Evolutionary conservation across 2,113 vertebrate genomes (phyloP), one percentile per base, ranked within the genome.

Genomic region (Okapia johnstoni): DNA sequence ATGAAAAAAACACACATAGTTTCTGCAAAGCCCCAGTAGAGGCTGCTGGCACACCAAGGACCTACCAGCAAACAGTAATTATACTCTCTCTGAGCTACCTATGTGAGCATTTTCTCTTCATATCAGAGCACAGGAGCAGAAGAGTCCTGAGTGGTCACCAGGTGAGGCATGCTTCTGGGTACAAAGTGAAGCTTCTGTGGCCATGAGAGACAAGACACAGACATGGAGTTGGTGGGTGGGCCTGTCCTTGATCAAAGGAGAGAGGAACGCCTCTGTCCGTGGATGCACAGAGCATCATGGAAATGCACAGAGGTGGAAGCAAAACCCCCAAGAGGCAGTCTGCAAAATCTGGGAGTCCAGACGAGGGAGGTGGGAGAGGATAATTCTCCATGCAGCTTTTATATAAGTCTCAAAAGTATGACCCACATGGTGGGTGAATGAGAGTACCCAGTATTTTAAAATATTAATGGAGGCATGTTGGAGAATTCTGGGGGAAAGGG

Each of bases 181-280:
- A 16, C 25, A 60, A 61, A 50, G n/a, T 10, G n/a, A 83, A 52
- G 43, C 40, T 40, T 15, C 40, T n/a, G 15, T 70, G 61, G 33
- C 40, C 26, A 6, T 3, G 12, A 77, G 25, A 50, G 19, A 76
- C 6, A 80, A 60, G 46, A 52, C 16, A 2, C 43, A 73, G 55
- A 90, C 13, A 14, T 6, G 7, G 17, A 46, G 50, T 14, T 2
- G 2, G 5, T 3, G 11, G 12, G n/a, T 3, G 3, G 12, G 7
- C 3, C 30, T 30, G 30, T 70, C 40, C 54, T 30, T 6, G 7
- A 88, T 50, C 30, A 30, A 85, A 86, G 46, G 52, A 76, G 19
- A 60, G 21, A 85, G 28, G 43, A 52, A 50, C 2, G 13, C 26
- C 6, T 79, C n/a, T 28, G 5, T 63, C n/a, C 5, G 0, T 54